Evolutionary conservation across 2,888 invertebrate genomes (phyloP).

Genomic region (Piscicola geometra): DNA sequence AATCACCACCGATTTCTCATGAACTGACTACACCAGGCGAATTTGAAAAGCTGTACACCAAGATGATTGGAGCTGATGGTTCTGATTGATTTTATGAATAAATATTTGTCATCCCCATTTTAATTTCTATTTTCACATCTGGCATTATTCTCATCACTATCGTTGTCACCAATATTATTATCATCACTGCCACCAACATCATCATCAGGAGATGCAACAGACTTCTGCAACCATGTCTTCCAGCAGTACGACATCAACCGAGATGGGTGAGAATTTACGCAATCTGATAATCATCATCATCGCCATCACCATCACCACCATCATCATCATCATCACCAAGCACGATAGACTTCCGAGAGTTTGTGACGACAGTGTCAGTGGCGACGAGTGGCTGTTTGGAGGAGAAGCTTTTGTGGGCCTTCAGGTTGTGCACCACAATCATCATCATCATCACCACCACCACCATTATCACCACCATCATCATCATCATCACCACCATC

Average conservation of each 20-base stretch:
- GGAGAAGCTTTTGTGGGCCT: conserved; percentile 39
- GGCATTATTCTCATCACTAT: too few species aligned
- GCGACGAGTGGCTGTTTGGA: conserved; percentile 33
- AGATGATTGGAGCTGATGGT: conserved; percentile 33
- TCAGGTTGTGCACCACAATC: conserved; percentile 37
- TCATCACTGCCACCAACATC: too few species aligned
- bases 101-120: too few species aligned
- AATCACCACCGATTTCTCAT: too few species aligned
- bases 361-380: conserved; percentile 38
- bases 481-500: too few species aligned
- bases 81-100: too few species aligned
- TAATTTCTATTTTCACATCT: too few species aligned
- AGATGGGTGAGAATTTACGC: conserved; percentile 11
- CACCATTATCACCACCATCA: too few species aligned
- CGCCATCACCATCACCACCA: too few species aligned
- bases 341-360: conserved; percentile 40
- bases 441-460: too few species aligned
- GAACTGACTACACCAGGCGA: neutral
- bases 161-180: too few species aligned
- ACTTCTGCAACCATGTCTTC: conserved; percentile 35
- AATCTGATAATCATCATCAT: too few species aligned
- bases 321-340: conserved; percentile 15
- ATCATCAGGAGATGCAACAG: conserved; percentile 29
- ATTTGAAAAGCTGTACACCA: conserved; percentile 34
- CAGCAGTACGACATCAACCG: conserved; percentile 31